These are phyloP conservation scores for Drosophila bocqueti DNA, from an alignment of 1,140 invertebrate species.

Conservation along the genomic window DNA sequence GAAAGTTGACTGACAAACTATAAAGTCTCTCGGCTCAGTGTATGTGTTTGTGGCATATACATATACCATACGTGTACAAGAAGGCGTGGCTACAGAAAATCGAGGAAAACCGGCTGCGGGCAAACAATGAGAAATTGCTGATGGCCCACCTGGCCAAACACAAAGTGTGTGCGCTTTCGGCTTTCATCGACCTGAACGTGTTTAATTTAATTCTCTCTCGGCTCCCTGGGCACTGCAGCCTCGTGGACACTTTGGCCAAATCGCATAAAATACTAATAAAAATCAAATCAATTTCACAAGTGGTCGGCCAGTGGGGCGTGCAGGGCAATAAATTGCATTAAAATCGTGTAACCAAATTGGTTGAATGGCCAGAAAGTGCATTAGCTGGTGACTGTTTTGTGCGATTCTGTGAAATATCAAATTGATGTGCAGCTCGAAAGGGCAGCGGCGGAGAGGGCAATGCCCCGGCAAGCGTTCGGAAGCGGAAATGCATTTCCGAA, in stretches of 20 bases:
- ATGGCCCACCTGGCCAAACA: conserved; percentile 31
- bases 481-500: conserved; percentile 78
- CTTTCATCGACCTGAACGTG: conserved; percentile 32
- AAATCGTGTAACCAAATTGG: conserved; percentile 76
- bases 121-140: conserved; percentile 50
- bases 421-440: conserved; percentile 56
- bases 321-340: conserved; percentile 74
- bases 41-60: background rate
- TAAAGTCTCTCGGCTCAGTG: background rate
- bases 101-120: conserved; percentile 22
- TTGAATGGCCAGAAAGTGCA: conserved; percentile 78
- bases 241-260: conserved; percentile 43
- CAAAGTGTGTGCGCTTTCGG: conserved; percentile 22
- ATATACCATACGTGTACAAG: background rate
- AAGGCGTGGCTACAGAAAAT: conserved; percentile 4
- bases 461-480: conserved; percentile 32
- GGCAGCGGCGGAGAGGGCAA: background rate
- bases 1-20: background rate
- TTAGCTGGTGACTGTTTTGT: conserved; percentile 49
- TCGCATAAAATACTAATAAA: conserved; percentile 74
- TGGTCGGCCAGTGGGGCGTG: conserved; percentile 49
- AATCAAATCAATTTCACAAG: conserved; percentile 73
- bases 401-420: conserved; percentile 67
- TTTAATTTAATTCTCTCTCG: conserved; percentile 51
- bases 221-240: background rate